These are phyloP conservation scores for Drosophila bunnanda DNA, from an alignment of 2,888 invertebrate genomes.

Conservation along the genomic window DNA sequence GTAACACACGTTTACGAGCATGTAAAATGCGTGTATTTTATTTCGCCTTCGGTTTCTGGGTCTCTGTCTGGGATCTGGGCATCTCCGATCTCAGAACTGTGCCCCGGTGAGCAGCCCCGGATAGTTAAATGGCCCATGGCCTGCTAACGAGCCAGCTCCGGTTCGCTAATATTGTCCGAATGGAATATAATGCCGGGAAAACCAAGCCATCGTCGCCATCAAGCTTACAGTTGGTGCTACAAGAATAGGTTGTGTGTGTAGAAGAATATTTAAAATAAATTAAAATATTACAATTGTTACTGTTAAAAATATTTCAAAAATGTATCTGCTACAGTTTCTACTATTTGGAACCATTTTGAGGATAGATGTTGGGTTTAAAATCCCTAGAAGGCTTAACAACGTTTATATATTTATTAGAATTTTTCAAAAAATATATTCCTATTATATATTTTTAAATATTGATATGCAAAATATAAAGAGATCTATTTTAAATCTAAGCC, in stretches of 20 bases:
- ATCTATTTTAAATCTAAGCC: too few relatives aligned
- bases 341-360: too few relatives aligned
- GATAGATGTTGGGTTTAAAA: too few relatives aligned
- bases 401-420: too few relatives aligned
- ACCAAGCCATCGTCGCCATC: constrained; percentile 19
- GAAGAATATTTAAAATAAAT: neutral
- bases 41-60: constrained; percentile 62
- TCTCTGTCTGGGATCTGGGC: neutral
- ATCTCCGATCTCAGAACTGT: constrained; percentile 15
- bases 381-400: too few relatives aligned
- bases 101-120: constrained; percentile 50
- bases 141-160: constrained; percentile 69
- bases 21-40: constrained; percentile 79
- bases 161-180: constrained; percentile 42
- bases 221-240: neutral
- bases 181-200: constrained; percentile 20
- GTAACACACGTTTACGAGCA: constrained; percentile 79
- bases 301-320: neutral
- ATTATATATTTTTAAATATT: too few relatives aligned
- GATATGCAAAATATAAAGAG: too few relatives aligned
- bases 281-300: neutral
- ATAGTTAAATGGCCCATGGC: constrained; percentile 52
- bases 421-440: too few relatives aligned
- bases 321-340: too few relatives aligned
- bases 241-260: neutral